phyloP scores from a whole-genome alignment of 2,888 invertebrate species.

The Zaprionus bogoriensis region DNA sequence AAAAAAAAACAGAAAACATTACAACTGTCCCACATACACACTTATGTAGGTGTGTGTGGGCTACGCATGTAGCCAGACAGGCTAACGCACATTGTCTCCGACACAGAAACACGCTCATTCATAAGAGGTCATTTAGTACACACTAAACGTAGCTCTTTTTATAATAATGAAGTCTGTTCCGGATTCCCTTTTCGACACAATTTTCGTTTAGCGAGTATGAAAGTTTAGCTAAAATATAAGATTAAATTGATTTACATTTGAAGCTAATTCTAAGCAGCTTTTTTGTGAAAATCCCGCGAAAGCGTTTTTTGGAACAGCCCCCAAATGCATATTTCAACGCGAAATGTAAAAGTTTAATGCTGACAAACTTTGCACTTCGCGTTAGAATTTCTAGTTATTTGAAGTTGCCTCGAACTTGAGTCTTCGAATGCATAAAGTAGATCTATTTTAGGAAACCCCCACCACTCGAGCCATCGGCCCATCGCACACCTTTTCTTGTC shows the following conservation, averaged over 20 bases:
- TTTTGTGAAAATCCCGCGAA: not conserved
- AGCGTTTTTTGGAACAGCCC: not conserved
- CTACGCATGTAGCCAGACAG: conserved; percentile 21
- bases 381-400: too few relatives aligned
- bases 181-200: not conserved
- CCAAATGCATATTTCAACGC: not conserved
- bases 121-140: conserved; percentile 37
- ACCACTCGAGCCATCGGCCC: not conserved
- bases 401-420: too few relatives aligned
- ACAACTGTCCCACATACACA: conserved; percentile 29
- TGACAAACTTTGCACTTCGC: not conserved
- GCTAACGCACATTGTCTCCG: conserved; percentile 9
- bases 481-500: not conserved
- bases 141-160: conserved; percentile 23
- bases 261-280: too few relatives aligned
- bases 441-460: not conserved
- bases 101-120: conserved; percentile 14
- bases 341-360: not conserved
- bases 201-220: not conserved
- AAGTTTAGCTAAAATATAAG: too few relatives aligned
- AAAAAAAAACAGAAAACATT: conserved; percentile 5
- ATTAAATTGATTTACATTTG: too few relatives aligned
- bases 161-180: not conserved
- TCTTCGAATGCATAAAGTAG: too few relatives aligned
- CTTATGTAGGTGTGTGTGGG: not conserved